A percentile compares a stretch with the other conserved stretches of the same genome.
Conservation (phyloP, 2,797 vertebrate genomes). For the Australoheros facetus region DNA sequence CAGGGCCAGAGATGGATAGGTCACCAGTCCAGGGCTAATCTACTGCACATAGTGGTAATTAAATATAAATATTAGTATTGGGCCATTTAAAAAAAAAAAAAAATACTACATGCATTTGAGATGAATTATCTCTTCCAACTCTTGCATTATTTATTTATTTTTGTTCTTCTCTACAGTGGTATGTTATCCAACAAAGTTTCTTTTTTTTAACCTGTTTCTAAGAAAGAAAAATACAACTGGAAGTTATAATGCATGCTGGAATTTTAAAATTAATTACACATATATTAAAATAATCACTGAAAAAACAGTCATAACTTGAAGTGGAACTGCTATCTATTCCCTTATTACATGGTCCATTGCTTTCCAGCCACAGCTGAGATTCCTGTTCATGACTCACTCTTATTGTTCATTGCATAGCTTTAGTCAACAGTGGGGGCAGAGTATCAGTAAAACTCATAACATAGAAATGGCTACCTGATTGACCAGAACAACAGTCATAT, state of each 20-base stretch:
- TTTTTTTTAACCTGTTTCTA: neutral
- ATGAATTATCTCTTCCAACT: neutral
- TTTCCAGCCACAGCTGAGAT: neutral
- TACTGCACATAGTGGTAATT: neutral
- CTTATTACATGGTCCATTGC: slow-evolving; percentile 13
- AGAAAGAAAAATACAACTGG: neutral
- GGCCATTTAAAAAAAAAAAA: neutral
- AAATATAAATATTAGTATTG: neutral
- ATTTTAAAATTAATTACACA: neutral
- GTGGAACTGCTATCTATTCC: neutral
- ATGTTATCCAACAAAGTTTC: neutral
- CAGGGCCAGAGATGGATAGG: neutral
- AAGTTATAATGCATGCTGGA: neutral
- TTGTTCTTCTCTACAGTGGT: neutral
- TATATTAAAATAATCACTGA: neutral
- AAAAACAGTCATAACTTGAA: neutral
- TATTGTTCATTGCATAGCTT: slow-evolving; percentile 8
- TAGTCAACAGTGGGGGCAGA: slow-evolving; percentile 5
- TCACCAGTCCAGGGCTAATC: neutral
- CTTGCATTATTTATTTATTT: neutral
- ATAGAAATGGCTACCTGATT: neutral
- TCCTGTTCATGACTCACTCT: neutral
- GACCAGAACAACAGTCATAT: slow-evolving; percentile 11
- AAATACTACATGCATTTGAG: neutral
- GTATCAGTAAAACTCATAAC: slow-evolving; percentile 19